Percentiles rank a stretch among this genome's conserved stretches.
phyloP scores from a whole-genome alignment of 1,140 invertebrate species.

The Maniola jurtina region DNA sequence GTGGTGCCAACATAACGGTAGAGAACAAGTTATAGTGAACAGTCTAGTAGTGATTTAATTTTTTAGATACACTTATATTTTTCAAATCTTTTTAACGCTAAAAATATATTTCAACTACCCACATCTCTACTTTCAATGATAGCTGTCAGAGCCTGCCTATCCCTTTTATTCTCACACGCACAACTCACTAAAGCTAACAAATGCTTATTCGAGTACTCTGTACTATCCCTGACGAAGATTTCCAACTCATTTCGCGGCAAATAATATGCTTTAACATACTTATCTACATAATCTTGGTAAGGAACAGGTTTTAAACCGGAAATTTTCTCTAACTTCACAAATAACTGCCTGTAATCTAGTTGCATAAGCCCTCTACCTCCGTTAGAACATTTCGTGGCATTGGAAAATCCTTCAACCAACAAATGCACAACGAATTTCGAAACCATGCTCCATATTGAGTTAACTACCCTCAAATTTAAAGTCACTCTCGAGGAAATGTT shows the following conservation, averaged over 20 bases:
- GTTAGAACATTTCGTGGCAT: constrained; percentile 96
- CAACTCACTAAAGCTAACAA: constrained; percentile 90
- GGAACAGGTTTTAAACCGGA: constrained; percentile 91
- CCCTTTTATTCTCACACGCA: constrained; percentile 93
- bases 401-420: constrained; percentile 96
- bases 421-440: constrained; percentile 90
- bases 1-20: too few species aligned
- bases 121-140: constrained; percentile 81
- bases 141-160: constrained; percentile 86
- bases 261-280: constrained; percentile 98
- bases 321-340: constrained; percentile 93
- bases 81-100: too few species aligned
- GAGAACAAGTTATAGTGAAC: too few species aligned
- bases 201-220: constrained; percentile 95
- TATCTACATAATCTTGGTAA: constrained; percentile 93
- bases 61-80: too few species aligned
- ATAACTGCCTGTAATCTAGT: constrained; percentile 97
- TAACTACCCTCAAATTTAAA: constrained; percentile 84
- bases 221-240: constrained; percentile 92
- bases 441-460: constrained; percentile 92
- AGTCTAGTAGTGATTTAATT: neutral
- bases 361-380: constrained; percentile 98
- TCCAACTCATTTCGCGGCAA: constrained; percentile 92
- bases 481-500: constrained; percentile 84
- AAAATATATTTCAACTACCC: constrained; percentile 11